phyloP scores from a whole-genome alignment of 2,113 vertebrate genomes.

The Datnioides undecimradiatus region DNA sequence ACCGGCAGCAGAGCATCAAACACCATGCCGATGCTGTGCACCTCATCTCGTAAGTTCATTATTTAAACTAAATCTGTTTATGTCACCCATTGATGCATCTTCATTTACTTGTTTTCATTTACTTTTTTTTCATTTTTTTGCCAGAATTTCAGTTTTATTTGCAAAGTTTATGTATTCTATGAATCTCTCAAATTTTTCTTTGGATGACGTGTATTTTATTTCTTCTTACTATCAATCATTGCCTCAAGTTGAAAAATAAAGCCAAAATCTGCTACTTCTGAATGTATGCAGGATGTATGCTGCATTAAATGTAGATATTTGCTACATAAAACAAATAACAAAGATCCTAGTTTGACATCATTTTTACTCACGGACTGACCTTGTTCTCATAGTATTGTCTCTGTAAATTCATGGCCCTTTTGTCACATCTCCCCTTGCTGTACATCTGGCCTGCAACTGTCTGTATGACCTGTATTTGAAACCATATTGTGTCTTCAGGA shows the following conservation, averaged over 20 bases:
- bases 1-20: conserved; percentile 93
- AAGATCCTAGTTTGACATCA: background rate
- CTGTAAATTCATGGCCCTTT: background rate
- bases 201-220: background rate
- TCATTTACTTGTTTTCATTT: background rate
- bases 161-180: background rate
- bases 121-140: background rate
- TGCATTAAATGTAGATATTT: background rate
- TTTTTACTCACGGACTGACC: background rate
- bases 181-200: background rate
- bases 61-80: conserved; percentile 3
- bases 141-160: background rate
- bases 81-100: background rate
- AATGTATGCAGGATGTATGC: background rate
- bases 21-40: conserved; percentile 94
- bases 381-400: background rate
- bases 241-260: background rate
- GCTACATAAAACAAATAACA: background rate
- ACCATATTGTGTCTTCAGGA: background rate
- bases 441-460: background rate
- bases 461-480: background rate
- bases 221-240: too few species aligned
- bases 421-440: background rate
- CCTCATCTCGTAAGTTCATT: conserved; percentile 91
- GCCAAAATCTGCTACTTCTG: background rate